Evolutionary conservation across 1,140 invertebrate species (phyloP), one percentile per base, ranked within the genome.

Genomic region (Scaptomyza graminum): DNA sequence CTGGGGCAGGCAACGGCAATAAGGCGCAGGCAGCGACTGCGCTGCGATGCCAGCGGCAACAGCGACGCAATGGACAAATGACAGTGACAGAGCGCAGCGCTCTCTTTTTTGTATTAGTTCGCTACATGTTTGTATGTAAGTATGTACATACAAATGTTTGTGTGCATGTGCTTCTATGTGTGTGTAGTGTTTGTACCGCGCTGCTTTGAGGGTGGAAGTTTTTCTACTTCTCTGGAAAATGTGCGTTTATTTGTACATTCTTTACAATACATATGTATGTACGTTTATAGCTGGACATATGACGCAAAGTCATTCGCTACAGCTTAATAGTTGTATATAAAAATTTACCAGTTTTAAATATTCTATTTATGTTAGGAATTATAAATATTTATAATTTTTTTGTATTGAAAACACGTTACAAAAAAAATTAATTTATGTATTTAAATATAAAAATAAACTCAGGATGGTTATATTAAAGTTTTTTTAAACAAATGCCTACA

Each of bases 191-290:
- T 74, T 76, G 75, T 76, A 56, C 56, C 56, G 76, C 76, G 15
- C 49, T 77, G 75, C 76, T 88, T 88, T 79, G 83, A 88, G 83
- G 83, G 83, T 88, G 83, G 83, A 88, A 88, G 83, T 88, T 88
- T 87, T 88, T 87, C 84, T 89, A 83, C 79, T 88, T 88, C 83
- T 88, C 79, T 89, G 84, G 83, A 88, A 87, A 87, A 87, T 88
- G 83, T 85, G 83, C 82, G 82, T 85, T 85, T 87, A 88, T 88
- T 87, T 85, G 82, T 82, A 82, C 56, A 66, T 79, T 82, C 83
- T 65, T 82, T 72, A 66, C 71, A 87, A 69, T 85, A 22, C 18
- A 22, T 22, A 22, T 22, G 18, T 2, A 22, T 22, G 18, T 22
- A 78, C 78, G 76, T 77, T 70, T 73, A 50, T 64, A 49, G 59